A percentile compares a stretch with the other conserved stretches of the same genome.
Evolutionary conservation across 2,113 vertebrate genomes (phyloP).

Genomic region (pig (Sus scrofa)): DNA sequence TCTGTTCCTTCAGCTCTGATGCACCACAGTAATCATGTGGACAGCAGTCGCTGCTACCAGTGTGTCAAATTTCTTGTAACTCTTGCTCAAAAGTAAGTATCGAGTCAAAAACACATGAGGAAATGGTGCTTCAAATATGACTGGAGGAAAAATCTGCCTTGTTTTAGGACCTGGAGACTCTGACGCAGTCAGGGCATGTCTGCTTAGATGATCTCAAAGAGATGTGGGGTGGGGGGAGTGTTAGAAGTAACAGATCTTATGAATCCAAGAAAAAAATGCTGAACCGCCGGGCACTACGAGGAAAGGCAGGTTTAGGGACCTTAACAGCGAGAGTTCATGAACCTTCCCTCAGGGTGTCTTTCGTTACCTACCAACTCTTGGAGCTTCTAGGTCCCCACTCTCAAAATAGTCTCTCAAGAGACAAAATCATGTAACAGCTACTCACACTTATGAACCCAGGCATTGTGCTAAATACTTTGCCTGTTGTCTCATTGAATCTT

Average conservation of each 20-base stretch:
- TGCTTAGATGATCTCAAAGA: neutral
- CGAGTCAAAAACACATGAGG: neutral
- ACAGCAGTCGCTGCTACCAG: constrained; percentile 99
- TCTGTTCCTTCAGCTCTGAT: constrained; percentile 92
- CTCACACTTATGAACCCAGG: neutral
- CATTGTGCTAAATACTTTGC: neutral
- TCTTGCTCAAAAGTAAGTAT: constrained; percentile 98
- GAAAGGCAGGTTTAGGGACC: neutral
- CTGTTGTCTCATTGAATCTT: neutral
- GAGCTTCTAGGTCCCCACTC: neutral
- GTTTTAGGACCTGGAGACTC: neutral
- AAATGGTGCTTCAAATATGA: neutral
- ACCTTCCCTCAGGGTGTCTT: neutral
- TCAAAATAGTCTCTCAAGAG: neutral
- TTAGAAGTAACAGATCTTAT: neutral
- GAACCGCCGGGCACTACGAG: neutral
- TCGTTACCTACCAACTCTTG: neutral
- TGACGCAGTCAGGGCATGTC: neutral
- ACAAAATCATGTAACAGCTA: neutral
- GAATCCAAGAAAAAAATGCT: neutral
- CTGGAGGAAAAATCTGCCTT: neutral
- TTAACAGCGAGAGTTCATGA: neutral
- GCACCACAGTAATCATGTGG: constrained; percentile 99
- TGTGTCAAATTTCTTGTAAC: constrained; percentile 99
- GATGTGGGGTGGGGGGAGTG: rapidly evolving